A percentile compares a stretch with the other conserved stretches of the same genome.
Evolutionary conservation across 2,113 vertebrate species (phyloP).

Genomic region (Tupaia chinensis): DNA sequence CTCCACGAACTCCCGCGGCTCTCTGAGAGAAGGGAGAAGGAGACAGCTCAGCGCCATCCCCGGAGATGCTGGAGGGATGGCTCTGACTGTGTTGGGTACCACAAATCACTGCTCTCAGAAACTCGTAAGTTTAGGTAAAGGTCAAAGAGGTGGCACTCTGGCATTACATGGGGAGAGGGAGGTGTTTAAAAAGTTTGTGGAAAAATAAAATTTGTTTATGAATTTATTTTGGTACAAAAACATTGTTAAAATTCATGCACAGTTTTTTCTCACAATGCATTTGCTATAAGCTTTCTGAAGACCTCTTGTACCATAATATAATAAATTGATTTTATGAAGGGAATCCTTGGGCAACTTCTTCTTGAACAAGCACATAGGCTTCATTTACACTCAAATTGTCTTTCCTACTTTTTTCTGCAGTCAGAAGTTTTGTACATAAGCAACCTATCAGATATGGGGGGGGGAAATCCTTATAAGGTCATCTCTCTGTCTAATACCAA

Average conservation of each 20-base stretch:
- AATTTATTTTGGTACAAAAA: too few relatives aligned
- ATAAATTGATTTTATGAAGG: background rate
- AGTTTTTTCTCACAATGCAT: too few relatives aligned
- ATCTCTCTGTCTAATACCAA: background rate
- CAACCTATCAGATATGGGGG: background rate
- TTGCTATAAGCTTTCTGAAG: too few relatives aligned
- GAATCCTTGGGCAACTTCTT: background rate
- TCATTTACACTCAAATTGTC: background rate
- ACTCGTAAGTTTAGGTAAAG: background rate
- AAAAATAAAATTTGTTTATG: too few relatives aligned
- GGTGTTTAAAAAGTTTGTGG: too few relatives aligned
- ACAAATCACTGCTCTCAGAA: background rate
- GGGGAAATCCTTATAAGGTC: background rate
- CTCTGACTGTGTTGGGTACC: background rate
- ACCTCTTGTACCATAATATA: background rate
- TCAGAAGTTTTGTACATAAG: background rate
- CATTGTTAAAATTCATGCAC: too few relatives aligned
- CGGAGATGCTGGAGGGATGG: accelerated
- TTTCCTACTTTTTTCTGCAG: background rate
- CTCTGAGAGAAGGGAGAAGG: conserved; percentile 42
- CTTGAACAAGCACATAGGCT: background rate
- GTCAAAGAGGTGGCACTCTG: background rate
- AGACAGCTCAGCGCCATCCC: accelerated
- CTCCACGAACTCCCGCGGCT: conserved; percentile 78
- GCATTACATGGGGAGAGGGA: too few relatives aligned